These are phyloP conservation scores for Odocoileus hemionus DNA, from an alignment of 2,113 vertebrate species.

Conservation along the genomic window DNA sequence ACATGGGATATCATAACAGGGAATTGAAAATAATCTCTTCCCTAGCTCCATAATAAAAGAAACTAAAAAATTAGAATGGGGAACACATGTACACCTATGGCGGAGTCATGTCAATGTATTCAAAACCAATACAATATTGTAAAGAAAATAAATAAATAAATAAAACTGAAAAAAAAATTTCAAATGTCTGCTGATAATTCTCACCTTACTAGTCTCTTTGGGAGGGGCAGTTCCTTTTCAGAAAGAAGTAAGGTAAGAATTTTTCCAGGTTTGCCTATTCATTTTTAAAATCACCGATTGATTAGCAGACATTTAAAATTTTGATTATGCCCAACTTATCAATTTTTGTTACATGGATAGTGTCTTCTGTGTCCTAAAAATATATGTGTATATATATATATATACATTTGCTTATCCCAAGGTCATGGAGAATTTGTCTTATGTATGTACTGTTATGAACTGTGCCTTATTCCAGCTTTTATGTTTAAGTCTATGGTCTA, in stretches of 20 bases:
- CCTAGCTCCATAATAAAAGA: not conserved
- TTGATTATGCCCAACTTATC: not conserved
- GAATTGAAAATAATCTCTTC: not conserved
- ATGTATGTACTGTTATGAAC: not conserved
- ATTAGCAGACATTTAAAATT: not conserved
- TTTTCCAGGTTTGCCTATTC: not conserved
- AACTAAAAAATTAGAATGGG: not conserved
- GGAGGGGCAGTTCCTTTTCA: not conserved
- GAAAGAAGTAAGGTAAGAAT: not conserved
- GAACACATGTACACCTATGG: no score
- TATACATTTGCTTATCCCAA: not conserved
- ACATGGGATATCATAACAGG: not conserved
- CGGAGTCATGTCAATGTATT: no score
- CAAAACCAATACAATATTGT: no score
- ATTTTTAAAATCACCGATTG: not conserved
- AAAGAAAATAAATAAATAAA: no score
- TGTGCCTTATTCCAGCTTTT: not conserved
- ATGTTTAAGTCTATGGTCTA: not conserved
- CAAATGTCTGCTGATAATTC: not conserved
- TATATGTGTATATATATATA: no score
- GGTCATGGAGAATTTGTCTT: not conserved
- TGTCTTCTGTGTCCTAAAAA: not conserved
- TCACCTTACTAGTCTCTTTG: not conserved
- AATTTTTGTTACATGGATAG: not conserved
- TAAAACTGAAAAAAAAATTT: not conserved